phyloP scores from a whole-genome alignment of 2,113 vertebrate species.

The Scortum barcoo region DNA sequence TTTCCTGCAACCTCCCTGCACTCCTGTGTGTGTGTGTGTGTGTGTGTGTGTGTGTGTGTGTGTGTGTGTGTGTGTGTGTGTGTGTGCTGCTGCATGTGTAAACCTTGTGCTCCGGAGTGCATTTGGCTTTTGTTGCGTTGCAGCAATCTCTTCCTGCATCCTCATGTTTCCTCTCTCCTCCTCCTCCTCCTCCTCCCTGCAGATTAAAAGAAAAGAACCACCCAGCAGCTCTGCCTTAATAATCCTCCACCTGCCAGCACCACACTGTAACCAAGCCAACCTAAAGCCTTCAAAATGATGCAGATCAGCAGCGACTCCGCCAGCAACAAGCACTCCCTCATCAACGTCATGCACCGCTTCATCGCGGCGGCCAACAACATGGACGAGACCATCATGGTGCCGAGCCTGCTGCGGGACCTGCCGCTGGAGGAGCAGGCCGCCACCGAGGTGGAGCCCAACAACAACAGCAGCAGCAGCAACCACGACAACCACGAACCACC shows the following conservation, averaged over 20 bases:
- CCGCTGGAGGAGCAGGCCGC: slow-evolving; percentile 81
- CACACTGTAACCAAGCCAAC: slow-evolving; percentile 33
- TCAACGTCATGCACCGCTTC: slow-evolving; percentile 88
- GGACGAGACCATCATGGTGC: slow-evolving; percentile 89
- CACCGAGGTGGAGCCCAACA: slow-evolving; percentile 62
- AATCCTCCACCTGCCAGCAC: slow-evolving; percentile 35
- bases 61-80: neutral
- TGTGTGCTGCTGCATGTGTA: neutral
- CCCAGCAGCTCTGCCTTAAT: slow-evolving; percentile 41
- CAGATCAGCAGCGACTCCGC: slow-evolving; percentile 80
- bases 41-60: too few relatives aligned
- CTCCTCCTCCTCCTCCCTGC: slow-evolving; percentile 37
- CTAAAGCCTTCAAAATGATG: slow-evolving; percentile 81
- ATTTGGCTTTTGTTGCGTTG: neutral
- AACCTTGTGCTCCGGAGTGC: neutral
- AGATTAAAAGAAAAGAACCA: slow-evolving; percentile 40
- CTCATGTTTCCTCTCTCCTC: slow-evolving; percentile 31
- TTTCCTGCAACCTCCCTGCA: neutral
- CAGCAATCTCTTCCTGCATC: neutral
- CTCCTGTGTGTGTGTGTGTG: too few relatives aligned
- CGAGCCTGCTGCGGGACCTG: slow-evolving; percentile 84
- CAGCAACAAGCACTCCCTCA: slow-evolving; percentile 86
- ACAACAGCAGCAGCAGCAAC: slow-evolving; percentile 73
- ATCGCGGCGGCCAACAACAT: slow-evolving; percentile 88
- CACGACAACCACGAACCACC: slow-evolving; percentile 47